These are phyloP conservation scores for Phenganax subtilis DNA, from an alignment of 92 coral and sea anemone species.

Conservation along the genomic window DNA sequence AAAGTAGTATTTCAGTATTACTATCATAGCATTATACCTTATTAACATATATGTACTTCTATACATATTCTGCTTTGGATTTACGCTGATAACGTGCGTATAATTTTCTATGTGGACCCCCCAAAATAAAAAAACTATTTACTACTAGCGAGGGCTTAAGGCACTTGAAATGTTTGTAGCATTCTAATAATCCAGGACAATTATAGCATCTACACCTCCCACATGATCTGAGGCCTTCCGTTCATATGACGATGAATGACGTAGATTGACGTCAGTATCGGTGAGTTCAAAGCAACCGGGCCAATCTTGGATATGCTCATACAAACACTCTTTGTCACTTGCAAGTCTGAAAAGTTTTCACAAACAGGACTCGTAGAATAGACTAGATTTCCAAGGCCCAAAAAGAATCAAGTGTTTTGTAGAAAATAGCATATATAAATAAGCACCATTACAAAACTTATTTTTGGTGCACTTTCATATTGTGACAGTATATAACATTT, in stretches of 20 bases:
- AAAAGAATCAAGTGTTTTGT: not conserved
- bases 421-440: not conserved
- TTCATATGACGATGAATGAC: not conserved
- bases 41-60: too few species aligned
- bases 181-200: not conserved
- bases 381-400: too few species aligned
- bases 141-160: not conserved
- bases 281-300: too few species aligned
- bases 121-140: not conserved
- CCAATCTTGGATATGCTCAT: not conserved
- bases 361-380: too few species aligned
- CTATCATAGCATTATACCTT: too few species aligned
- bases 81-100: too few species aligned
- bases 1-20: too few species aligned
- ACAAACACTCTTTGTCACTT: not conserved
- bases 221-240: not conserved
- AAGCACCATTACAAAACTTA: not conserved
- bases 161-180: not conserved
- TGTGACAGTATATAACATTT: not conserved
- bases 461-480: not conserved
- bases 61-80: too few species aligned
- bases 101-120: not conserved
- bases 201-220: not conserved
- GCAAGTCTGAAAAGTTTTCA: not conserved
- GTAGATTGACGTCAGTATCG: too few species aligned